Conservation (phyloP, 2,797 vertebrate genomes). For the Tenualosa thibaudeaui region DNA sequence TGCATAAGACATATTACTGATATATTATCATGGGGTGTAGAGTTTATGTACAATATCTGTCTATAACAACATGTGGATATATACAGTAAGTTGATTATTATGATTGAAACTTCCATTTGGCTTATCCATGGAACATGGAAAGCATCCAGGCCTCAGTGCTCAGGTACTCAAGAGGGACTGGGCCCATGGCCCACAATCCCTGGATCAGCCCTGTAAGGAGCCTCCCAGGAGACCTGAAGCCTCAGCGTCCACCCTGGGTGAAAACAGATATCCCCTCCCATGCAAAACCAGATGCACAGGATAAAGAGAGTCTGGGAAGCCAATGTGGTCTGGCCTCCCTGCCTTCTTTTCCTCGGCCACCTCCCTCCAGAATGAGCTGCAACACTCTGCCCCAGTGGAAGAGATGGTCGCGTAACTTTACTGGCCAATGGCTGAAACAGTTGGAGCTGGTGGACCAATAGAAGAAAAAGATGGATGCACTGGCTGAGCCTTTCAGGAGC, state of each 20-base stretch:
- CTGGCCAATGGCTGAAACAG: not conserved
- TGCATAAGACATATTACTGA: too few relatives aligned
- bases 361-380: not conserved
- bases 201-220: too few relatives aligned
- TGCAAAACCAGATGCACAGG: not conserved
- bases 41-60: too few relatives aligned
- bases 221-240: not conserved
- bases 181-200: not conserved
- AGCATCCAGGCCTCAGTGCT: not conserved
- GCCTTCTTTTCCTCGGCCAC: not conserved
- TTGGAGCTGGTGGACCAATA: not conserved
- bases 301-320: not conserved
- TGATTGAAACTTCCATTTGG: too few relatives aligned
- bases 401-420: not conserved
- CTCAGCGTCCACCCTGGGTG: not conserved
- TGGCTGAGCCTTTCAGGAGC: not conserved
- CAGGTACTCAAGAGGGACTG: not conserved
- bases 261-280: not conserved
- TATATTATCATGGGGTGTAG: too few relatives aligned
- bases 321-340: not conserved
- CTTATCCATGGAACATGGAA: not conserved
- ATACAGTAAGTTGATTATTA: not conserved
- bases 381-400: constrained; percentile 28
- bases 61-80: not conserved
- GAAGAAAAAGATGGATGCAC: not conserved